phyloP scores from a whole-genome alignment of 2,888 invertebrate species.

The Salpingus planirostris region DNA sequence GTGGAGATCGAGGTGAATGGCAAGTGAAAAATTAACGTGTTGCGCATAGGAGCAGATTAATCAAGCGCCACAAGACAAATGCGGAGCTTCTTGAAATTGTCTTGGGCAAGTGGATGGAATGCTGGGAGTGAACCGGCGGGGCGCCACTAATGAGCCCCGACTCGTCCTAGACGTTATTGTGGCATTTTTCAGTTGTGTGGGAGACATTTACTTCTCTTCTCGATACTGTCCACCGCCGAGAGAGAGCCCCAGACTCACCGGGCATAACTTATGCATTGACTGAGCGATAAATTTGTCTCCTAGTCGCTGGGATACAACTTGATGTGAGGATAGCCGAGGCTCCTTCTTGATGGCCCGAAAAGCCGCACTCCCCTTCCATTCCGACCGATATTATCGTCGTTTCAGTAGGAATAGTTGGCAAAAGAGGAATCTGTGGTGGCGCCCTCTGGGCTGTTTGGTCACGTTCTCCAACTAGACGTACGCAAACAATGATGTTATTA shows the following conservation, averaged over 20 bases:
- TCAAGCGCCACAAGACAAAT: constrained; percentile 7
- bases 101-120: constrained; percentile 8
- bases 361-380: no score
- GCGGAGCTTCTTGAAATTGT: constrained; percentile 13
- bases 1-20: no score
- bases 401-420: no score
- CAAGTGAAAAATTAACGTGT: no score
- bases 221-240: constrained; percentile 26
- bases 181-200: constrained; percentile 24
- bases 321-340: constrained; percentile 28
- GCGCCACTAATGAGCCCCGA: constrained; percentile 12
- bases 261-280: constrained; percentile 34
- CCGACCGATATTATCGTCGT: no score
- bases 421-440: no score
- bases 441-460: no score
- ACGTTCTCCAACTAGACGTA: no score
- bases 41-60: no score
- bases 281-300: constrained; percentile 36
- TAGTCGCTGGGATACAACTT: constrained; percentile 28
- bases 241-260: no score
- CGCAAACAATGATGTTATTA: no score
- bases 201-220: constrained; percentile 26
- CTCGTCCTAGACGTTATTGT: constrained; percentile 13
- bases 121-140: constrained; percentile 9
- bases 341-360: no score